Evolutionary conservation across 2,888 invertebrate genomes (phyloP).

Genomic region (Zonitis immaculata): DNA sequence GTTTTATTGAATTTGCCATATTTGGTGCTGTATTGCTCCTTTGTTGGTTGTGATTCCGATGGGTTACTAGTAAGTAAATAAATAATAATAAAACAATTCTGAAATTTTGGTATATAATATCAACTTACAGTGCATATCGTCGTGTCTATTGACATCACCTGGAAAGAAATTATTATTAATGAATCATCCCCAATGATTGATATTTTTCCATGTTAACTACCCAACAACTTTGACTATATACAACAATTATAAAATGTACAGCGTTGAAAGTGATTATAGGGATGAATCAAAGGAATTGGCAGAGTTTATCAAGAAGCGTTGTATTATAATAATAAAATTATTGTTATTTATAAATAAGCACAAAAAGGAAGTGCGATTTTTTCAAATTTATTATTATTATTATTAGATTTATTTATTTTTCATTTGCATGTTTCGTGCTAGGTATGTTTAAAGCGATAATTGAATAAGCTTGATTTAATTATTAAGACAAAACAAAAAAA

Average conservation of each 20-base stretch:
- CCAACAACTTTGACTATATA: too few species aligned
- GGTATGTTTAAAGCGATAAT: too few species aligned
- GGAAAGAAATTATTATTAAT: conserved; percentile 45
- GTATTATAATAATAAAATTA: too few species aligned
- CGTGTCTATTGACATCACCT: conserved; percentile 72
- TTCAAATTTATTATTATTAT: conserved; percentile 2
- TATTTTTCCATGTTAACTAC: too few species aligned
- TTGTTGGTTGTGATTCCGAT: conserved; percentile 72
- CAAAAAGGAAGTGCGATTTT: background rate
- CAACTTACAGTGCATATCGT: conserved; percentile 74
- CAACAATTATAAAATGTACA: too few species aligned
- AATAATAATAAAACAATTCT: background rate
- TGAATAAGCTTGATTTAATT: background rate
- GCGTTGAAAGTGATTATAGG: too few species aligned
- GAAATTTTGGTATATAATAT: background rate
- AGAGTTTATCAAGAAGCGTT: conserved; percentile 45
- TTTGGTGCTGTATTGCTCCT: conserved; percentile 67
- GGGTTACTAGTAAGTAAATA: conserved; percentile 58
- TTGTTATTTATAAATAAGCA: too few species aligned
- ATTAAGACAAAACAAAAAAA: too few species aligned
- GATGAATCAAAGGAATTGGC: conserved; percentile 18
- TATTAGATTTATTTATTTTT: background rate
- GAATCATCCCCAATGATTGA: conserved; percentile 2
- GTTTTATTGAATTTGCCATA: conserved; percentile 72
- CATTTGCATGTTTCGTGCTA: too few species aligned